A percentile compares a stretch with the other conserved stretches of the same genome.
Conservation (phyloP, 1,140 invertebrate genomes). For the Drosophila sp. region DNA sequence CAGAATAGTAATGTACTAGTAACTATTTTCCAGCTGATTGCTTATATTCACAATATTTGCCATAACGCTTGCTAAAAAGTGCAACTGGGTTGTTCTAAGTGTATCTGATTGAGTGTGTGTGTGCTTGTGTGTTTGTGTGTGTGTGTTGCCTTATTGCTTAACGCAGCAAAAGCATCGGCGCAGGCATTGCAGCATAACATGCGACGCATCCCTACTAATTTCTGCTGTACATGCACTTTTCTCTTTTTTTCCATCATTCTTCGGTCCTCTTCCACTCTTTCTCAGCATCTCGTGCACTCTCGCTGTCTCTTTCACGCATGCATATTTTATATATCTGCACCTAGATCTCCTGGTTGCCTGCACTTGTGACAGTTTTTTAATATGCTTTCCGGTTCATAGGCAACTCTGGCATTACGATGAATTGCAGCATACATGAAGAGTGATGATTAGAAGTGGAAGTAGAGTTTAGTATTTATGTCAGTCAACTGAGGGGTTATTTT, state of each 20-base stretch:
- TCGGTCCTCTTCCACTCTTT: slow-evolving; percentile 6
- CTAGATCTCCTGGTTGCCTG: slow-evolving; percentile 31
- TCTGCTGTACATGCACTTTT: slow-evolving; percentile 78
- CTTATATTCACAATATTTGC: neutral
- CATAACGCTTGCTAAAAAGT: neutral
- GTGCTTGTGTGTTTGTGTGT: slow-evolving; percentile 30
- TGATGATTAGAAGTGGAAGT: slow-evolving; percentile 4
- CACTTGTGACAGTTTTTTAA: slow-evolving; percentile 65
- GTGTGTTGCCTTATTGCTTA: slow-evolving; percentile 69
- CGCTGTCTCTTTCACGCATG: slow-evolving; percentile 5
- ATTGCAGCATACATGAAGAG: neutral
- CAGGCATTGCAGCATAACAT: slow-evolving; percentile 45
- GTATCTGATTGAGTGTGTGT: slow-evolving; percentile 2
- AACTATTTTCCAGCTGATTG: neutral
- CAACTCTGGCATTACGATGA: slow-evolving; percentile 1
- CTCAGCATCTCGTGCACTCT: slow-evolving; percentile 3
- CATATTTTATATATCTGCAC: slow-evolving; percentile 26
- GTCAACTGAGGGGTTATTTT: neutral
- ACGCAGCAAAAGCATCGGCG: slow-evolving; percentile 73
- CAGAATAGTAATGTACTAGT: no score
- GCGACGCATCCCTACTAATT: slow-evolving; percentile 66
- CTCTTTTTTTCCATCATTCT: slow-evolving; percentile 32
- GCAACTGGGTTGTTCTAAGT: slow-evolving; percentile 31
- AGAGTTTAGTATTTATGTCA: neutral
- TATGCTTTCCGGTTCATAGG: slow-evolving; percentile 58